A percentile compares a stretch with the other conserved stretches of the same genome.
These are phyloP conservation scores for Anagyrus pseudococci DNA, from an alignment of 2,888 invertebrate species.

Conservation along the genomic window DNA sequence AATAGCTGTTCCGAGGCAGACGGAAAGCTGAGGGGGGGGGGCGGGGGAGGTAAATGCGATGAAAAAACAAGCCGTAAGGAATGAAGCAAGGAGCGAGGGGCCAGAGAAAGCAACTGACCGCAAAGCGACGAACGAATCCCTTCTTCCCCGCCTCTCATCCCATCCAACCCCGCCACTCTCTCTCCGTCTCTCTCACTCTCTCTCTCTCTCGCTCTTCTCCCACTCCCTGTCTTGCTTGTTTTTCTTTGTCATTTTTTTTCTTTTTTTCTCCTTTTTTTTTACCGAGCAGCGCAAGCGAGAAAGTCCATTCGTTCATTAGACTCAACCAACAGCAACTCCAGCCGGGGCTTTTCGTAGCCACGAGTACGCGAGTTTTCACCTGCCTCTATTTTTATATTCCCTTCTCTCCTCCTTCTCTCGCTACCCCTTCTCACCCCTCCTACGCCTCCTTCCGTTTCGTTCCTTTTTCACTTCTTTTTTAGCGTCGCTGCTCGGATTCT, in stretches of 20 bases:
- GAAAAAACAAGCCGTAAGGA: conserved; percentile 31
- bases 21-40: conserved; percentile 9
- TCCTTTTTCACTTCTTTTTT: no score
- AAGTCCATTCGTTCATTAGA: conserved; percentile 50
- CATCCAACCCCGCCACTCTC: no score
- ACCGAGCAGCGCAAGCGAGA: conserved; percentile 24
- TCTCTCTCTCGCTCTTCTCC: no score
- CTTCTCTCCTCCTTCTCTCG: background rate
- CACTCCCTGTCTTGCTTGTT: no score
- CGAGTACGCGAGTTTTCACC: conserved; percentile 26
- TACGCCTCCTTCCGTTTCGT: no score
- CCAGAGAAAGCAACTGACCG: conserved; percentile 47
- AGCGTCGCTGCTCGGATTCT: no score
- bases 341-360: conserved; percentile 27
- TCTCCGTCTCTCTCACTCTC: no score
- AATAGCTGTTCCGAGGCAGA: no score
- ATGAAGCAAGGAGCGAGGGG: conserved; percentile 24
- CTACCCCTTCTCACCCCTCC: no score
- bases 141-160: conserved; percentile 1
- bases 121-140: conserved; percentile 45
- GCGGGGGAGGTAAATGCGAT: conserved; percentile 15
- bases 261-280: conserved; percentile 40
- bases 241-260: conserved; percentile 19
- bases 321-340: conserved; percentile 41
- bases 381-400: conserved; percentile 24